These are phyloP conservation scores for Felis catus DNA, from an alignment of 2,113 vertebrate genomes.

Conservation along the genomic window DNA sequence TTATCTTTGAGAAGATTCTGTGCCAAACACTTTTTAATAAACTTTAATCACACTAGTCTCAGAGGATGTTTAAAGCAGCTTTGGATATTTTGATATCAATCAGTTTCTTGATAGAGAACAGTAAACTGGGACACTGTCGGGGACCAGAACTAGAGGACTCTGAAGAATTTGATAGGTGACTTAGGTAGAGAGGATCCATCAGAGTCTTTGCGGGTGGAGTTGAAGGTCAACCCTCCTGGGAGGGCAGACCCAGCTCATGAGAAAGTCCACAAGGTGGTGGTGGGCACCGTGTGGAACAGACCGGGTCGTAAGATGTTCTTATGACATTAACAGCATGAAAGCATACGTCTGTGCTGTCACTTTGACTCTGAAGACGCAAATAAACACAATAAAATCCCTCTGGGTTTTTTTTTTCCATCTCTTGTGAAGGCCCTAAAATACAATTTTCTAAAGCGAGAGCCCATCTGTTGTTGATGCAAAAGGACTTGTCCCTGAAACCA, in stretches of 20 bases:
- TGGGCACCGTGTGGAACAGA: fast-evolving
- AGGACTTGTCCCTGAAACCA: background rate
- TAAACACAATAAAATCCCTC: background rate
- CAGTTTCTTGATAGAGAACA: background rate
- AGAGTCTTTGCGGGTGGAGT: background rate
- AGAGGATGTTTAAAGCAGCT: background rate
- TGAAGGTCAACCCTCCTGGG: background rate
- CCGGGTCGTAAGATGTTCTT: background rate
- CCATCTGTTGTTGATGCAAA: background rate
- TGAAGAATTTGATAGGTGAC: background rate
- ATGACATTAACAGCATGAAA: fast-evolving
- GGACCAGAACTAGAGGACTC: background rate
- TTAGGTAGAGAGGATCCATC: background rate
- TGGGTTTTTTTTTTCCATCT: background rate
- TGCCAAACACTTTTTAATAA: background rate
- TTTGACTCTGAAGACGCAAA: background rate
- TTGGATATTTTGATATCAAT: background rate
- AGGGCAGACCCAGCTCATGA: background rate
- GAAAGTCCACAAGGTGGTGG: background rate
- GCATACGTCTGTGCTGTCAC: background rate
- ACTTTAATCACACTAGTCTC: background rate
- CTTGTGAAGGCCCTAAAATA: background rate
- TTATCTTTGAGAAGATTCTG: background rate
- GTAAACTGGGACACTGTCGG: background rate
- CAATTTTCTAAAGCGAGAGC: background rate